These are phyloP conservation scores for Drosophila baimaii DNA, from an alignment of 1,140 invertebrate species.

Conservation along the genomic window DNA sequence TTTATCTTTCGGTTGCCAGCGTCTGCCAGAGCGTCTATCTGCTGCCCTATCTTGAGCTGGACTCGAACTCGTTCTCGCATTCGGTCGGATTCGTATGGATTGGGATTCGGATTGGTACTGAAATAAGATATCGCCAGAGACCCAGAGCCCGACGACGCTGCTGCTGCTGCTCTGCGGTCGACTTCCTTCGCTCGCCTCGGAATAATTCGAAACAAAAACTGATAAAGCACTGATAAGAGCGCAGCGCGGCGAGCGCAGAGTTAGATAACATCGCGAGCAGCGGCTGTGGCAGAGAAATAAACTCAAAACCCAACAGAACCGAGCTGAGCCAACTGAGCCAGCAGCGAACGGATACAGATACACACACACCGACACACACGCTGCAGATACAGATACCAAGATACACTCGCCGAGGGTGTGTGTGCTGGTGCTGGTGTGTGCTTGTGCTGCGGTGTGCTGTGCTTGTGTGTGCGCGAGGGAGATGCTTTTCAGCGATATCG, in stretches of 20 bases:
- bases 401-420: conserved; percentile 57
- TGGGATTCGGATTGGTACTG: conserved; percentile 74
- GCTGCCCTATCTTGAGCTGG: conserved; percentile 44
- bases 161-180: conserved; percentile 56
- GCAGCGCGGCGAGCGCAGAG: conserved; percentile 80
- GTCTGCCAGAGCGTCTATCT: conserved; percentile 59
- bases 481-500: conserved; percentile 82
- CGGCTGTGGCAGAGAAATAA: conserved; percentile 13
- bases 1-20: conserved; percentile 78
- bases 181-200: conserved; percentile 74
- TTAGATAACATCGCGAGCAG: conserved; percentile 81
- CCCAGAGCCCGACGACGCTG: conserved; percentile 8
- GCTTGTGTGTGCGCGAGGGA: conserved; percentile 60
- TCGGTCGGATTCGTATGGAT: conserved; percentile 25
- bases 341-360: conserved; percentile 65
- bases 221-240: conserved; percentile 84
- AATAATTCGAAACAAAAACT: conserved; percentile 84
- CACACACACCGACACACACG: conserved; percentile 59
- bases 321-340: conserved; percentile 39
- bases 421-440: conserved; percentile 5
- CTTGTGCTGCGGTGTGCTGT: conserved; percentile 11
- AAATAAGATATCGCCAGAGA: conserved; percentile 74
- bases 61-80: conserved; percentile 25
- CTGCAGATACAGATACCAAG: conserved; percentile 64
- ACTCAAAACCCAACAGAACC: conserved; percentile 29